phyloP scores from a whole-genome alignment of 1,140 invertebrate genomes.

The Augochlora pura region DNA sequence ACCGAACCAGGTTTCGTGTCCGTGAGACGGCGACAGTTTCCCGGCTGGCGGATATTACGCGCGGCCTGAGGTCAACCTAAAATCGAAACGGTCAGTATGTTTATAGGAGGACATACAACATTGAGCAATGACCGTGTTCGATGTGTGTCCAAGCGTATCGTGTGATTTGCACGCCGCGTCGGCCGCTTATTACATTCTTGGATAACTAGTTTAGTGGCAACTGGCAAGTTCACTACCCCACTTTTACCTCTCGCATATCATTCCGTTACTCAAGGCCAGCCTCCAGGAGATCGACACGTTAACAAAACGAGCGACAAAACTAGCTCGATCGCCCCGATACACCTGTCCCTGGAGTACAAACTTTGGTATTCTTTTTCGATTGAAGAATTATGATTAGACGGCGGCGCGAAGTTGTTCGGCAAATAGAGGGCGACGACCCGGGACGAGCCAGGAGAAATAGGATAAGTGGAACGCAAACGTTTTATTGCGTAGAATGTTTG shows the following conservation, averaged over 20 bases:
- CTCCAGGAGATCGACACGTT: no score
- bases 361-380: no score
- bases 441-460: no score
- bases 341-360: no score
- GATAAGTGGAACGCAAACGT: no score
- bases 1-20: background rate
- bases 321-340: no score
- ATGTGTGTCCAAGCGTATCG: slow-evolving; percentile 64
- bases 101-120: slow-evolving; percentile 51
- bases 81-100: slow-evolving; percentile 1
- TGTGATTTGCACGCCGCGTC: slow-evolving; percentile 46
- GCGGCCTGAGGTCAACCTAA: background rate
- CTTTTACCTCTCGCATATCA: slow-evolving; percentile 54
- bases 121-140: slow-evolving; percentile 67
- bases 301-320: no score
- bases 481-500: no score
- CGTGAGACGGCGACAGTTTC: background rate
- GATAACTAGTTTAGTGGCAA: slow-evolving; percentile 50
- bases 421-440: no score
- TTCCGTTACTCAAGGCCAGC: slow-evolving; percentile 50
- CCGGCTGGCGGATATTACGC: slow-evolving; percentile 4
- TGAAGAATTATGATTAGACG: no score
- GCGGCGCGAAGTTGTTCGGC: no score
- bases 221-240: slow-evolving; percentile 61
- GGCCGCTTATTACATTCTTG: slow-evolving; percentile 52